Conservation (phyloP, 2,113 vertebrate species). For the Pollimyrus isidori region DNA sequence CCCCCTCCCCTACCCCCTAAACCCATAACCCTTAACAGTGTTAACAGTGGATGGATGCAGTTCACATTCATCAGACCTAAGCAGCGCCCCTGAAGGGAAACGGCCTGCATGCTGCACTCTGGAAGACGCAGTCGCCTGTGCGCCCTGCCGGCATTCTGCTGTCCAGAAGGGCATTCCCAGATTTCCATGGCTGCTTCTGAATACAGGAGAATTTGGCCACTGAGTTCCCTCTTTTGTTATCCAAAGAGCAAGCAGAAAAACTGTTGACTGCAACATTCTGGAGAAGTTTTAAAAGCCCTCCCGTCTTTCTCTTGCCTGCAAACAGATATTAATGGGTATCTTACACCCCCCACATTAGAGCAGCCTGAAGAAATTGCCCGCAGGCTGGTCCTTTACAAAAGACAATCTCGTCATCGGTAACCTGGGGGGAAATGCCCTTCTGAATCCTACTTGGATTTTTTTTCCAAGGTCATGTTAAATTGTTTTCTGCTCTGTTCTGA, state of each 20-base stretch:
- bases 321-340: constrained; percentile 56
- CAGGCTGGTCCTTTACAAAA: too few species aligned
- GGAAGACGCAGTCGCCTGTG: neutral
- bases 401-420: neutral
- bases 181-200: neutral
- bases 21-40: constrained; percentile 15
- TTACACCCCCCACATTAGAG: neutral
- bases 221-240: neutral
- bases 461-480: neutral
- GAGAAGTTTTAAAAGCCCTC: neutral
- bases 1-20: neutral
- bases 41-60: neutral
- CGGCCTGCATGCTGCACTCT: neutral
- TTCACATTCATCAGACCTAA: neutral
- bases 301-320: constrained; percentile 61
- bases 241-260: neutral
- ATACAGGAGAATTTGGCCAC: neutral
- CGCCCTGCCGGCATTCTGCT: neutral
- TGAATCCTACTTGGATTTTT: neutral
- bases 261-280: neutral
- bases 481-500: neutral
- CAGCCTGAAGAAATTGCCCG: neutral
- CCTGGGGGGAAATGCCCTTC: neutral
- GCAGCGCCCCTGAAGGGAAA: neutral
- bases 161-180: neutral